phyloP scores from a whole-genome alignment of 2,888 invertebrate species.

The Odontocerum albicorne region DNA sequence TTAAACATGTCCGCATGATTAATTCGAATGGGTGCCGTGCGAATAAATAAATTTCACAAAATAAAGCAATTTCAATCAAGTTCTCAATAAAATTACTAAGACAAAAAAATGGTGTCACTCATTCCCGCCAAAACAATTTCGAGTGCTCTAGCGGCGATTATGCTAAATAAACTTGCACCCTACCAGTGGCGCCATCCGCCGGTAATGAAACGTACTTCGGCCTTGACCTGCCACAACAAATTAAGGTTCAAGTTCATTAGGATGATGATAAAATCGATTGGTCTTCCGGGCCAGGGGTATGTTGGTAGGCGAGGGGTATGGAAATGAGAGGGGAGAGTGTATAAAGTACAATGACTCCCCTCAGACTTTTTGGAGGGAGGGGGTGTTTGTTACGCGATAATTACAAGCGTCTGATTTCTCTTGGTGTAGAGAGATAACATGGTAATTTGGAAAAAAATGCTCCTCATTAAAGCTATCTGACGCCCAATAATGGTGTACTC shows the following conservation, averaged over 20 bases:
- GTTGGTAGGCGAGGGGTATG: slow-evolving; percentile 4
- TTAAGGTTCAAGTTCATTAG: slow-evolving; percentile 37
- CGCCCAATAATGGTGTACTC: neutral
- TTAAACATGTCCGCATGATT: no score
- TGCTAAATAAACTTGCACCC: no score
- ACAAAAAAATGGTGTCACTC: no score
- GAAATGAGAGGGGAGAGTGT: slow-evolving; percentile 9
- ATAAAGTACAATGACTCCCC: slow-evolving; percentile 26
- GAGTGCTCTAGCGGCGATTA: no score
- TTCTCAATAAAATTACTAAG: no score
- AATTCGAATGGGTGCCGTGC: no score
- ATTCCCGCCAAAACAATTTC: no score
- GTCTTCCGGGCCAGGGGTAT: slow-evolving; percentile 3
- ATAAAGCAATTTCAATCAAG: no score
- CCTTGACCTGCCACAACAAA: slow-evolving; percentile 35
- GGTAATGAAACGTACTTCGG: slow-evolving; percentile 28
- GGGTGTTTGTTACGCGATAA: slow-evolving; percentile 32
- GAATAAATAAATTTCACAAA: no score
- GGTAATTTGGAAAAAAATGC: slow-evolving; percentile 7
- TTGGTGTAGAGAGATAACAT: slow-evolving; percentile 2
- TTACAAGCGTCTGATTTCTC: slow-evolving; percentile 28
- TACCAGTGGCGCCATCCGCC: slow-evolving; percentile 20
- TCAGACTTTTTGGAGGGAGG: slow-evolving; percentile 19
- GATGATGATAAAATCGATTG: slow-evolving; percentile 37
- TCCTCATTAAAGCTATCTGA: neutral